Percentiles rank a stretch among this genome's conserved stretches.
These are phyloP conservation scores for Catharus minimus DNA, from an alignment of 2,113 vertebrate genomes.

Conservation along the genomic window DNA sequence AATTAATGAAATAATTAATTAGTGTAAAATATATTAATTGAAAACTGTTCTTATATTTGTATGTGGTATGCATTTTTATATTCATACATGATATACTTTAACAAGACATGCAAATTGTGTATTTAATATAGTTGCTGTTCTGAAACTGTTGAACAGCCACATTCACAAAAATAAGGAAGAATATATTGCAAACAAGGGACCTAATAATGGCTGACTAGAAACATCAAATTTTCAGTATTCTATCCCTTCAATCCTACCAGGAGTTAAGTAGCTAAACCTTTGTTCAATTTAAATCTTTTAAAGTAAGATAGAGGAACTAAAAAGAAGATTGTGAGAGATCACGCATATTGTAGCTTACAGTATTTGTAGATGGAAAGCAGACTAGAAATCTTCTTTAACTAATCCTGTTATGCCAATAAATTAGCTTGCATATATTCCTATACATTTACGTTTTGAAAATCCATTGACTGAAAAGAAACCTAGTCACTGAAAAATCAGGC, in stretches of 20 bases:
- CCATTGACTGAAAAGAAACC: neutral
- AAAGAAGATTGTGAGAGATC: neutral
- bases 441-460: neutral
- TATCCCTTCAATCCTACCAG: neutral
- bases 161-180: neutral
- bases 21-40: neutral
- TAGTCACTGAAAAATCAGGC: neutral
- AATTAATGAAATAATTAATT: neutral
- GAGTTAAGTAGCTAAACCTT: neutral
- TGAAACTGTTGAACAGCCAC: neutral
- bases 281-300: neutral
- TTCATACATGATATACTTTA: neutral
- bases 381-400: neutral
- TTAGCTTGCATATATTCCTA: neutral
- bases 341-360: neutral
- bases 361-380: neutral
- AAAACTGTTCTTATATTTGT: neutral
- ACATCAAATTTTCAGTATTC: neutral
- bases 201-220: neutral
- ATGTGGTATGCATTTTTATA: neutral
- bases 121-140: neutral
- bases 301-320: neutral
- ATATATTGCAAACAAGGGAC: neutral
- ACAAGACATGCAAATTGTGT: neutral
- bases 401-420: neutral